These are phyloP conservation scores for Hydractinia symbiolongicarpus DNA, from an alignment of 30 jellyfish, hydroid and myxozoan genomes.

Conservation along the genomic window DNA sequence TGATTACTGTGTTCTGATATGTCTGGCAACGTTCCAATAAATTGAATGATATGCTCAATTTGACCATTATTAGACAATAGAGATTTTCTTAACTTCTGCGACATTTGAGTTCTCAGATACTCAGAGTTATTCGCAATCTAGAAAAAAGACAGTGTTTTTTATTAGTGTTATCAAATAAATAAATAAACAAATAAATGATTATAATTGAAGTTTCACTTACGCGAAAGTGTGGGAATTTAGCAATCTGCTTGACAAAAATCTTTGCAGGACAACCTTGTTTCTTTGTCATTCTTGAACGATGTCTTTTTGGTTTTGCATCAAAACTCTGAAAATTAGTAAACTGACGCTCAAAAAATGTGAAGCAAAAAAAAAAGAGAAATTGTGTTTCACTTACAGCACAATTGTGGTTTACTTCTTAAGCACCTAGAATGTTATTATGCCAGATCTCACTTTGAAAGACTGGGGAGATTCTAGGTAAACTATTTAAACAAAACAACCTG, in stretches of 20 bases:
- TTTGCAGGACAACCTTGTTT: constrained; percentile 50
- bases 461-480: too few relatives aligned
- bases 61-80: constrained; percentile 18
- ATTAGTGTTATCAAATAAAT: not conserved
- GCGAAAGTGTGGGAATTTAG: constrained; percentile 33
- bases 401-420: too few relatives aligned
- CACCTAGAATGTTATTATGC: too few relatives aligned
- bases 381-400: too few relatives aligned
- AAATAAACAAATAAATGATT: not conserved
- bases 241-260: constrained; percentile 39
- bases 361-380: too few relatives aligned
- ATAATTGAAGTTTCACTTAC: not conserved
- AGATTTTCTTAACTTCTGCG: constrained; percentile 27
- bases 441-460: too few relatives aligned
- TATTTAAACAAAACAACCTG: too few relatives aligned
- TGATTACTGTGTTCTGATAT: constrained; percentile 31
- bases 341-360: too few relatives aligned
- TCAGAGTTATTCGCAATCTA: constrained; percentile 37
- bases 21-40: constrained; percentile 43
- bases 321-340: not conserved
- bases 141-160: not conserved
- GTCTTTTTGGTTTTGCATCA: constrained; percentile 16
- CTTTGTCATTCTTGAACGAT: constrained; percentile 37
- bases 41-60: constrained; percentile 17
- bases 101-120: constrained; percentile 33